phyloP scores from a whole-genome alignment of 2,797 vertebrate species.

The Enteromius treurensis region DNA sequence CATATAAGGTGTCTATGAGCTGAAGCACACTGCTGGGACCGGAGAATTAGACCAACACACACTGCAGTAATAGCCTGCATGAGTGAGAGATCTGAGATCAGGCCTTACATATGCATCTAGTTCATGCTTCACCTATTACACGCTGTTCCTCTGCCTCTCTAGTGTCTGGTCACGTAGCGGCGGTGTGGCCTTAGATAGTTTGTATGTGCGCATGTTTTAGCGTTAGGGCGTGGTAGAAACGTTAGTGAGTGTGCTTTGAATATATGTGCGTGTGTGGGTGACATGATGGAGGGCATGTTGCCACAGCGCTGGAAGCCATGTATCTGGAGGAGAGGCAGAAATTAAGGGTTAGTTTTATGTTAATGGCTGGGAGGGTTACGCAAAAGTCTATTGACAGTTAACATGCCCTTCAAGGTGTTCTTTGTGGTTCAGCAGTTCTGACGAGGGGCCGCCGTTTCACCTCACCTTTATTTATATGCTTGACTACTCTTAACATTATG shows the following conservation, averaged over 20 bases:
- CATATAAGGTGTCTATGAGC: slow-evolving; percentile 50
- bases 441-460: slow-evolving; percentile 90
- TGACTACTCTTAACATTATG: slow-evolving; percentile 91
- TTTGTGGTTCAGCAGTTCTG: slow-evolving; percentile 99
- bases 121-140: slow-evolving; percentile 68
- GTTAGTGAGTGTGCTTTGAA: slow-evolving; percentile 54
- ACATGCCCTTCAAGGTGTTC: slow-evolving; percentile 88
- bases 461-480: slow-evolving; percentile 97
- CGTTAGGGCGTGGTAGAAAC: slow-evolving; percentile 27
- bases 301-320: background rate
- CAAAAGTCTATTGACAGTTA: slow-evolving; percentile 85
- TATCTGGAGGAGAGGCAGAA: slow-evolving; percentile 32
- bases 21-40: slow-evolving; percentile 49
- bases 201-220: slow-evolving; percentile 53
- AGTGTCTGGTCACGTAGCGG: slow-evolving; percentile 51
- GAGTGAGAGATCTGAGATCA: slow-evolving; percentile 75
- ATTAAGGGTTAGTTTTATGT: slow-evolving; percentile 81
- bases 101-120: slow-evolving; percentile 78
- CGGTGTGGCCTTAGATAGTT: slow-evolving; percentile 42
- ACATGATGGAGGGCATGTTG: slow-evolving; percentile 27
- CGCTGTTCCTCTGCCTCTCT: slow-evolving; percentile 34
- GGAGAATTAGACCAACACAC: slow-evolving; percentile 48
- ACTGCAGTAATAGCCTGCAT: slow-evolving; percentile 74
- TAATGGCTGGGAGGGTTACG: slow-evolving; percentile 80
- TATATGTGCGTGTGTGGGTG: slow-evolving; percentile 43